A percentile compares a stretch with the other conserved stretches of the same genome.
Conservation (phyloP, 2,888 invertebrate species). For the Drosophila rubida region DNA sequence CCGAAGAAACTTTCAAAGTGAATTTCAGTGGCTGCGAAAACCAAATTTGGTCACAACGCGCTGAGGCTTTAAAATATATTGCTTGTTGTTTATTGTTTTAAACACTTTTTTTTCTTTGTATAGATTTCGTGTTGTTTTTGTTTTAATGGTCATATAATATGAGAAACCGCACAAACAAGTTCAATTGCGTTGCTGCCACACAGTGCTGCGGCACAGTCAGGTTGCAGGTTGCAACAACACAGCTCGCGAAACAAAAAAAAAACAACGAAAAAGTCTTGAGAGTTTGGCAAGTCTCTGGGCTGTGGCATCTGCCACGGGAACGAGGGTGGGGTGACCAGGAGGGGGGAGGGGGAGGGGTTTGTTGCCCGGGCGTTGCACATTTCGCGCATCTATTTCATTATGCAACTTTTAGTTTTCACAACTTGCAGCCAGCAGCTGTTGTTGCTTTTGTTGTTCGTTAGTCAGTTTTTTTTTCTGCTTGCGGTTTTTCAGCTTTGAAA, state of each 20-base stretch:
- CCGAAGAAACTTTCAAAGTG: constrained; percentile 65
- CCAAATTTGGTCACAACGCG: constrained; percentile 69
- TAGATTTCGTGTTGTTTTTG: constrained; percentile 12
- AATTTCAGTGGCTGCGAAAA: constrained; percentile 53
- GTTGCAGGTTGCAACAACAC: constrained; percentile 36
- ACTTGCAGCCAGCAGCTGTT: constrained; percentile 51
- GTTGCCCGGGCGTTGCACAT: constrained; percentile 64
- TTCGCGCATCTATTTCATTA: constrained; percentile 80
- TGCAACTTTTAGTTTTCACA: constrained; percentile 71
- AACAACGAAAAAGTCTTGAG: constrained; percentile 46
- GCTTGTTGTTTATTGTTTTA: constrained; percentile 24
- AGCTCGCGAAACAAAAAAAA: constrained; percentile 11
- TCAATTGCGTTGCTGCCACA: constrained; percentile 64
- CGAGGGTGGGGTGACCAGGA: constrained; percentile 6
- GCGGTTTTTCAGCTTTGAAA: constrained; percentile 54
- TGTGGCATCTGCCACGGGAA: constrained; percentile 64
- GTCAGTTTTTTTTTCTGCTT: constrained; percentile 37
- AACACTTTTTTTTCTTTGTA: constrained; percentile 22
- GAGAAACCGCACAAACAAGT: constrained; percentile 60
- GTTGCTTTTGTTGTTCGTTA: constrained; percentile 16
- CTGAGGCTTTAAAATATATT: constrained; percentile 27
- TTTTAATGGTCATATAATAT: constrained; percentile 35
- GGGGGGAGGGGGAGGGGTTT: background rate
- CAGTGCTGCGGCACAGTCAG: constrained; percentile 22
- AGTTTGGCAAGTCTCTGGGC: constrained; percentile 66